Percentiles rank a stretch among this genome's conserved stretches.
Conservation (phyloP, 2,113 vertebrate genomes). For the Thamnaconus septentrionalis region DNA sequence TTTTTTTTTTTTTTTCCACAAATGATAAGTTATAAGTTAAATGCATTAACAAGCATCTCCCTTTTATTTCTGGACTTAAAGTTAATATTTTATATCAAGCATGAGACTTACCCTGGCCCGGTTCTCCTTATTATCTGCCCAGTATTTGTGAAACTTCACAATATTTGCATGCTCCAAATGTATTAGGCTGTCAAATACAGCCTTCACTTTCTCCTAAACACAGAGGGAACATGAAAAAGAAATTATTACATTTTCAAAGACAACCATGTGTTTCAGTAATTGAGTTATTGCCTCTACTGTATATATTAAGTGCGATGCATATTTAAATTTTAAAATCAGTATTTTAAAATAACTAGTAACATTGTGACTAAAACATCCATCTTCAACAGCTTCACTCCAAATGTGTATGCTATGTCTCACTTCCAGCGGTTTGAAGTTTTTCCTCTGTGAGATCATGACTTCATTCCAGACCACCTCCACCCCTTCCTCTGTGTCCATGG, state of each 20-base stretch:
- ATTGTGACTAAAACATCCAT: no score
- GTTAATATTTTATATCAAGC: not conserved
- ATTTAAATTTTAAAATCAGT: not conserved
- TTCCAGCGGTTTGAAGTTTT: constrained; percentile 95
- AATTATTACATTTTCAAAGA: not conserved
- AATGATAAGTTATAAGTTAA: not conserved
- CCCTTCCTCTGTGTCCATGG: constrained; percentile 97
- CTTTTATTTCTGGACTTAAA: not conserved
- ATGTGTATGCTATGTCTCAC: constrained; percentile 64
- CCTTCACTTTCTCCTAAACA: constrained; percentile 65
- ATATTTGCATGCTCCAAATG: constrained; percentile 98
- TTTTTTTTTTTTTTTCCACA: not conserved
- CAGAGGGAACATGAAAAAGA: not conserved
- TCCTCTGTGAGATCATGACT: constrained; percentile 95
- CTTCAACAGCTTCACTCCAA: not conserved
- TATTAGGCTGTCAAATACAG: constrained; percentile 96
- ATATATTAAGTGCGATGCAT: not conserved
- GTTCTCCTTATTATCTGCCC: constrained; percentile 96
- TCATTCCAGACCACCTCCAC: constrained; percentile 99
- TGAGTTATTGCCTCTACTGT: not conserved
- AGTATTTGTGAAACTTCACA: constrained; percentile 99
- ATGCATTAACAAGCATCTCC: not conserved
- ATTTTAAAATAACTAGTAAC: no score
- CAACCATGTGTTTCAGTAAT: no score
- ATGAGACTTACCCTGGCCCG: constrained; percentile 85